Evolutionary conservation across 2,888 invertebrate genomes (phyloP).

Genomic region (Acronicta aceris): DNA sequence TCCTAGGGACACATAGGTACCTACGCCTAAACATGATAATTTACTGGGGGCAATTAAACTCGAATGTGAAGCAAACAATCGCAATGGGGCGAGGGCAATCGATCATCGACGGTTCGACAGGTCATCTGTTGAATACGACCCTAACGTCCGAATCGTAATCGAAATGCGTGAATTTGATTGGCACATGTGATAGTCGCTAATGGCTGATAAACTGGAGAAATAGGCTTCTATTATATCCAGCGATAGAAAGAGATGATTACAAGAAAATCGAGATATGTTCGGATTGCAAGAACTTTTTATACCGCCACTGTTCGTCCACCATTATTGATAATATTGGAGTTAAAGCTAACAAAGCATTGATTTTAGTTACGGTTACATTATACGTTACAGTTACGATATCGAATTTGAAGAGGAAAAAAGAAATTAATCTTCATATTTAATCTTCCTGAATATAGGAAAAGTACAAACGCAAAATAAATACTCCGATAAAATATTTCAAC

Average conservation of each 20-base stretch:
- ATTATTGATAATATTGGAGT: too few species aligned
- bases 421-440: too few species aligned
- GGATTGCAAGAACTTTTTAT: background rate
- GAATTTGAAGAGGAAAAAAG: too few species aligned
- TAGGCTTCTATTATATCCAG: constrained; percentile 3
- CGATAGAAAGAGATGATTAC: background rate
- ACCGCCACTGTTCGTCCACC: too few species aligned
- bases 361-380: too few species aligned
- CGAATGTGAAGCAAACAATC: constrained; percentile 55
- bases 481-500: constrained; percentile 5
- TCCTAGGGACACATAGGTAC: background rate
- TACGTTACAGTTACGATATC: too few species aligned
- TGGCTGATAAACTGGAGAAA: constrained; percentile 36
- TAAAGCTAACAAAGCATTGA: too few species aligned
- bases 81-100: constrained; percentile 52
- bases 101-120: constrained; percentile 54
- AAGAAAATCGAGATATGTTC: background rate
- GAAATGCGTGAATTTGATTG: constrained; percentile 53
- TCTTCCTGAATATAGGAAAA: too few species aligned
- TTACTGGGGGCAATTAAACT: constrained; percentile 58
- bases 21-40: constrained; percentile 21
- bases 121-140: constrained; percentile 56
- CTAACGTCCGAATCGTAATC: constrained; percentile 48
- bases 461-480: background rate
- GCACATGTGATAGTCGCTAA: constrained; percentile 51